Evolutionary conservation across 2,888 invertebrate genomes (phyloP).

Genomic region (Drosophila seclusa): DNA sequence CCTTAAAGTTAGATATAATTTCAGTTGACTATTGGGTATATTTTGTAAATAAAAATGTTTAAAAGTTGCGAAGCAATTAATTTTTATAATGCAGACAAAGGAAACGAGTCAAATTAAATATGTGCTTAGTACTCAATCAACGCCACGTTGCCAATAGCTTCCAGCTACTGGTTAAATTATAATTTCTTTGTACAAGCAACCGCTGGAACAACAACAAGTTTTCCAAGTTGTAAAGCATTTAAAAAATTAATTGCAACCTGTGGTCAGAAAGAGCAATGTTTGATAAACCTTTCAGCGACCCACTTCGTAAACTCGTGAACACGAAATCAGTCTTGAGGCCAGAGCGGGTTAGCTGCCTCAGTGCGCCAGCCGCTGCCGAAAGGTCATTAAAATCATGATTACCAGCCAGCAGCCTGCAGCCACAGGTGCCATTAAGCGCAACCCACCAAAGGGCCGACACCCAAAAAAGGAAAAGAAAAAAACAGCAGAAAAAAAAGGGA

Average conservation of each 20-base stretch:
- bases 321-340: conserved; percentile 12
- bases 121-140: conserved; percentile 60
- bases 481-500: background rate
- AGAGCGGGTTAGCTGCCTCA: conserved; percentile 3
- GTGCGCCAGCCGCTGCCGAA: conserved; percentile 27
- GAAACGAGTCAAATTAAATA: conserved; percentile 20
- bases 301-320: conserved; percentile 23
- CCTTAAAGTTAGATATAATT: background rate
- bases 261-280: conserved; percentile 11
- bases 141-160: conserved; percentile 16
- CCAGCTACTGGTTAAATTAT: conserved; percentile 36
- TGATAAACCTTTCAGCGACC: conserved; percentile 61
- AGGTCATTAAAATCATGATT: conserved; percentile 76
- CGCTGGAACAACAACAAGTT: conserved; percentile 11
- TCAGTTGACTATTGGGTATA: background rate
- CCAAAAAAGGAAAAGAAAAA: background rate
- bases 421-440: conserved; percentile 69
- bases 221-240: conserved; percentile 61
- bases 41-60: background rate
- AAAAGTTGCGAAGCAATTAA: background rate
- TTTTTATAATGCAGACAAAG: background rate
- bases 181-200: conserved; percentile 37
- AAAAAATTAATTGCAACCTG: conserved; percentile 71
- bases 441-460: conserved; percentile 14
- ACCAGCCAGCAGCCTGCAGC: conserved; percentile 57